Evolutionary conservation across 2,888 invertebrate genomes (phyloP).

Genomic region (Tineola bisselliella): DNA sequence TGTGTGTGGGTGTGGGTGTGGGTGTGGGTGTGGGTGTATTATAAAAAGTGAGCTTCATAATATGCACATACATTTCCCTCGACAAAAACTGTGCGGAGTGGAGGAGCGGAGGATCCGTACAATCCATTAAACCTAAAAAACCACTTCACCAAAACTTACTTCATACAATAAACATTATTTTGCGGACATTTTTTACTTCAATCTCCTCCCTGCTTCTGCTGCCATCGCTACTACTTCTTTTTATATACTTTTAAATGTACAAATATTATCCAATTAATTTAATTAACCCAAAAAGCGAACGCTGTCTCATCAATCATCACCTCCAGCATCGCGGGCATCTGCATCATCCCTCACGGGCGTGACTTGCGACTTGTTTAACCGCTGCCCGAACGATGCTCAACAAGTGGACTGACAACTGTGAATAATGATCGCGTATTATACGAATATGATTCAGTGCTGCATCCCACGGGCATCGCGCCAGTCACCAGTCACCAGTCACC

Average conservation of each 20-base stretch:
- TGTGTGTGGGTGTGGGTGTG: too few relatives aligned
- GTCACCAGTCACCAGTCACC: too few relatives aligned
- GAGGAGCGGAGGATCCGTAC: slow-evolving; percentile 15
- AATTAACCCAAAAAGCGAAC: background rate
- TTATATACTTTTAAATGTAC: too few relatives aligned
- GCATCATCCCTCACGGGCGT: background rate
- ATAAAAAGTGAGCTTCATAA: background rate
- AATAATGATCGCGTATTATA: too few relatives aligned
- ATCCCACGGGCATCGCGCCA: background rate
- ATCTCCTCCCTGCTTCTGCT: background rate
- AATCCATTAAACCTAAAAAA: slow-evolving; percentile 62
- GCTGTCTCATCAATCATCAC: background rate
- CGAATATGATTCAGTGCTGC: too few relatives aligned
- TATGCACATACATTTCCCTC: background rate
- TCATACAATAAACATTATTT: slow-evolving; percentile 62
- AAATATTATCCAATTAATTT: background rate
- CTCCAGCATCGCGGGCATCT: background rate
- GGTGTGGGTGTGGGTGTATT: too few relatives aligned
- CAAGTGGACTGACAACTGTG: background rate
- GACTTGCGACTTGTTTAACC: background rate
- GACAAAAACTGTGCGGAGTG: background rate
- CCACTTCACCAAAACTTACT: slow-evolving; percentile 55
- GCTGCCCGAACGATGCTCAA: background rate
- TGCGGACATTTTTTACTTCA: background rate
- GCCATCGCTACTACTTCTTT: too few relatives aligned